Evolutionary conservation across 2,797 vertebrate genomes (phyloP).

Genomic region (Pangasius mekongensis): DNA sequence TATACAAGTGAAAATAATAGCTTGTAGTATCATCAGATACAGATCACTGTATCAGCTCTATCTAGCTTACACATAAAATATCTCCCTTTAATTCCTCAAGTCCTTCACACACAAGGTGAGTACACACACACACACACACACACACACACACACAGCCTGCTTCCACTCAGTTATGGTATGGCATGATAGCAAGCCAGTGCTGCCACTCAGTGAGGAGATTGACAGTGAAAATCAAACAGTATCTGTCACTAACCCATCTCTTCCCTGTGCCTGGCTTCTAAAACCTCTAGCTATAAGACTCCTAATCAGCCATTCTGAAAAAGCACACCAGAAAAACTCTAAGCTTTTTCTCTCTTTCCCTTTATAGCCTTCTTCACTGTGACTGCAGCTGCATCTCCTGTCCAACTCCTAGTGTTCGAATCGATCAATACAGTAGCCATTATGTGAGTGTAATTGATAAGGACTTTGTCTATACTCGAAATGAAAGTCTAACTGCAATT

Average conservation of each 20-base stretch:
- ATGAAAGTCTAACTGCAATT: constrained; percentile 45
- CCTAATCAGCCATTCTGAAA: constrained; percentile 49
- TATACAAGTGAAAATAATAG: constrained; percentile 12
- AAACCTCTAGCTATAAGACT: constrained; percentile 45
- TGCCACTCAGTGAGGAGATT: constrained; percentile 46
- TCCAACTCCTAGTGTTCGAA: constrained; percentile 48
- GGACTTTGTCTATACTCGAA: constrained; percentile 42
- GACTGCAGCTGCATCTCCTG: background rate
- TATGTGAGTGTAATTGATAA: constrained; percentile 53
- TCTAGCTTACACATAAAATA: constrained; percentile 19
- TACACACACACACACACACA: background rate
- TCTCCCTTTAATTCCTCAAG: background rate
- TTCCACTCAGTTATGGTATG: constrained; percentile 29
- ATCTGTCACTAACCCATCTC: constrained; percentile 45
- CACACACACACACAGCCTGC: constrained; percentile 1
- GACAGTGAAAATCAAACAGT: constrained; percentile 48
- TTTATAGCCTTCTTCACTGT: constrained; percentile 25
- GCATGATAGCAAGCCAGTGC: constrained; percentile 46
- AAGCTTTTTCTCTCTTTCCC: constrained; percentile 39
- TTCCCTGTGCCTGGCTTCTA: constrained; percentile 47
- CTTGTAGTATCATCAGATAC: background rate
- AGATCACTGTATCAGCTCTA: background rate
- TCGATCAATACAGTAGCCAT: constrained; percentile 56
- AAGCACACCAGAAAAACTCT: constrained; percentile 34
- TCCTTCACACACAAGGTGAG: background rate